Conservation (phyloP, 2,888 invertebrate genomes). For the Ceraclea dissimilis region DNA sequence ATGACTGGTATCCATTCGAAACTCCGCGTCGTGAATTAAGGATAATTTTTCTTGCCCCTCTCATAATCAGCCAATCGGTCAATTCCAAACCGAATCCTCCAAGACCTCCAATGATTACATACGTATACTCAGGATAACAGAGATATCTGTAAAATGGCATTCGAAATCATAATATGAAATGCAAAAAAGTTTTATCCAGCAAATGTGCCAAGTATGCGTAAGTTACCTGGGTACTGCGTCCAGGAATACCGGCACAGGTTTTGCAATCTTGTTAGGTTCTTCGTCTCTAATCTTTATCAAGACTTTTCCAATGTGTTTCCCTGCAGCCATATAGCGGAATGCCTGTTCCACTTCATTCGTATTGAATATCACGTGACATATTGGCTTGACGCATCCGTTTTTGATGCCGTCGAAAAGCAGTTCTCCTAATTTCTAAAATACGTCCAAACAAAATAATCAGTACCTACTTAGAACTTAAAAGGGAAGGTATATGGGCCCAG, state of each 20-base stretch:
- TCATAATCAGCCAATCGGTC: conserved; percentile 74
- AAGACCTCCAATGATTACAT: conserved; percentile 70
- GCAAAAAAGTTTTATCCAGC: too few relatives aligned
- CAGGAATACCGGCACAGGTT: conserved; percentile 31
- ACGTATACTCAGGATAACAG: conserved; percentile 43
- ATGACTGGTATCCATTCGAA: conserved; percentile 72
- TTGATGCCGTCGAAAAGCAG: conserved; percentile 54
- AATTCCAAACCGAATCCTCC: conserved; percentile 91
- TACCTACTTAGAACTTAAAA: background rate
- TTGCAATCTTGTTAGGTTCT: conserved; percentile 34
- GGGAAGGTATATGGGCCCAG: background rate
- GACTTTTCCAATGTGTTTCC: conserved; percentile 70
- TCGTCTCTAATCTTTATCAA: conserved; percentile 50
- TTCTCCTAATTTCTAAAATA: conserved; percentile 42
- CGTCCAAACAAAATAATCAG: background rate
- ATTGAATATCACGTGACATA: conserved; percentile 53
- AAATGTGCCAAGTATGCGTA: too few relatives aligned
- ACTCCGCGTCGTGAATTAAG: conserved; percentile 76
- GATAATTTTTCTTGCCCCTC: conserved; percentile 73
- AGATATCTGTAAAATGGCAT: conserved; percentile 36
- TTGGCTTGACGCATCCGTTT: conserved; percentile 56
- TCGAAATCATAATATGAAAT: too few relatives aligned
- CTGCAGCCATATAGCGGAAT: conserved; percentile 55
- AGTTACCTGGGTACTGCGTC: conserved; percentile 40
- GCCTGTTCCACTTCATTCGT: conserved; percentile 54